Conservation (phyloP, 1,140 invertebrate species). For the Aphelinus atriplicis region DNA sequence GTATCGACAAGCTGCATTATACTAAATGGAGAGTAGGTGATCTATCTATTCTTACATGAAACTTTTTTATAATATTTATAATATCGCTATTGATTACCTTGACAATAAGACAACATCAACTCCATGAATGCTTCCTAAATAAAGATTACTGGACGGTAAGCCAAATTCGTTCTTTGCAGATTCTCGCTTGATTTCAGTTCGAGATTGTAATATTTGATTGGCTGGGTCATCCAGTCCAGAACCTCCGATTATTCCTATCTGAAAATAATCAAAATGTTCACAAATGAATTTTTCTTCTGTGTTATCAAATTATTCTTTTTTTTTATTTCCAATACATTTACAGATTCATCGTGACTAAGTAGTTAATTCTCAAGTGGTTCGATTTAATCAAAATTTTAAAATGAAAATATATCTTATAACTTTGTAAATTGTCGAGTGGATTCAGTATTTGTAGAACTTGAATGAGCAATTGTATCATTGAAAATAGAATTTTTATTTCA, state of each 20-base stretch:
- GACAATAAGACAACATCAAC: constrained; percentile 85
- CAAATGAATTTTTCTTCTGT: constrained; percentile 30
- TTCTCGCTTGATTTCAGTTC: constrained; percentile 63
- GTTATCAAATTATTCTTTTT: background rate
- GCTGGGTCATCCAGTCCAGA: constrained; percentile 87
- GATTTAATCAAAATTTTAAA: no score
- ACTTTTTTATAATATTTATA: constrained; percentile 11
- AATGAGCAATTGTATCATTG: no score
- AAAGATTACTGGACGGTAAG: constrained; percentile 79
- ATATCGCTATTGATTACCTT: constrained; percentile 61
- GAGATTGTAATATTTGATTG: constrained; percentile 77
- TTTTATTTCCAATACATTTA: no score
- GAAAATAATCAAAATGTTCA: background rate
- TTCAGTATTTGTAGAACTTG: no score
- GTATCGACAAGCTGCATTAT: background rate
- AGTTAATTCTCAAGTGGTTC: no score
- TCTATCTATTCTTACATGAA: background rate
- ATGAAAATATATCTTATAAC: no score
- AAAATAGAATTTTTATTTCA: background rate
- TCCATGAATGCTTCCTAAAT: constrained; percentile 80
- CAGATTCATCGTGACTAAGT: no score
- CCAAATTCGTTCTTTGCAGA: constrained; percentile 82
- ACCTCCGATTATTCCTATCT: constrained; percentile 97
- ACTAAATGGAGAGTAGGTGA: background rate
- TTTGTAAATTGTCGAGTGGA: no score